Percentiles rank a stretch among this genome's conserved stretches.
Conservation (phyloP, 2,113 vertebrate species). For the Pterocles gutturalis region DNA sequence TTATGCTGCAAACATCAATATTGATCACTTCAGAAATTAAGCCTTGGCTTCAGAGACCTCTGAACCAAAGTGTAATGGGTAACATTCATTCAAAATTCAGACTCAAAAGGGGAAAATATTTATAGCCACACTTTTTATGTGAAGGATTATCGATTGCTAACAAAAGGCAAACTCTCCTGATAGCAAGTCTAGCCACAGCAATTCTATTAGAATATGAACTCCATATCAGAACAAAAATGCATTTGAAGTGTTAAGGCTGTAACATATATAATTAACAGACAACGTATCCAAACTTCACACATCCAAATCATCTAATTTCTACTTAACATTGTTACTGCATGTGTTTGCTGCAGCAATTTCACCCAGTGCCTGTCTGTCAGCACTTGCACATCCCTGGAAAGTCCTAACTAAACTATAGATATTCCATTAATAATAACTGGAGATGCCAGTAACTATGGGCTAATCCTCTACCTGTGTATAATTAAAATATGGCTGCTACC, state of each 20-base stretch:
- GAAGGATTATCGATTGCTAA: background rate
- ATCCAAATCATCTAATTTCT: background rate
- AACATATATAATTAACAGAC: background rate
- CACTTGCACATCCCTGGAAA: background rate
- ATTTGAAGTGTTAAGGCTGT: background rate
- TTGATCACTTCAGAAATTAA: constrained; percentile 28
- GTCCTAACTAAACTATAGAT: background rate
- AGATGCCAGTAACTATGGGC: background rate
- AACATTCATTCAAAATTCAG: background rate
- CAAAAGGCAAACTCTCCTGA: background rate
- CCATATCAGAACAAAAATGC: background rate
- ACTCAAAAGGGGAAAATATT: background rate
- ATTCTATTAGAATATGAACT: background rate
- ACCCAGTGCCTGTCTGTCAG: background rate
- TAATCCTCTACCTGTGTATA: background rate
- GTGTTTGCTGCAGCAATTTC: background rate
- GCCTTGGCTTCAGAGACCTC: background rate
- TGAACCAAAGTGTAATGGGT: background rate
- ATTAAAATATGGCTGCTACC: background rate
- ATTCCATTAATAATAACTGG: background rate
- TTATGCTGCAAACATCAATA: background rate
- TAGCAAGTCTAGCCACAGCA: background rate
- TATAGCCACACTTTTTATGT: background rate
- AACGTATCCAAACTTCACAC: background rate
- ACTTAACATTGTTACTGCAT: background rate